Percentiles rank a stretch among this genome's conserved stretches.
Evolutionary conservation across 1,140 invertebrate species (phyloP).

Genomic region (Lasaia peninsularis): DNA sequence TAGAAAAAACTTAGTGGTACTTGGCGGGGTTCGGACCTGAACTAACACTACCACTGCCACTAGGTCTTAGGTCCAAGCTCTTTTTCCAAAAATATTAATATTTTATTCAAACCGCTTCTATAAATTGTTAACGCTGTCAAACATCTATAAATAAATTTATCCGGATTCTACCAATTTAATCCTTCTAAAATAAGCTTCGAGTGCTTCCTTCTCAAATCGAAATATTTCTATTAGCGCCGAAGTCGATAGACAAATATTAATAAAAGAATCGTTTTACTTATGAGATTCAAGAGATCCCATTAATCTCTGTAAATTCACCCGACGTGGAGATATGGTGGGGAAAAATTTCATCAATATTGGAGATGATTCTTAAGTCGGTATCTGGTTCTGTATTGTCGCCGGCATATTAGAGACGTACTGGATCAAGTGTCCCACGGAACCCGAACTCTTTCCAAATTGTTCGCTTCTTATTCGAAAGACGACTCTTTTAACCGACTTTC

Average conservation of each 20-base stretch:
- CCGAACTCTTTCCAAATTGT: background rate
- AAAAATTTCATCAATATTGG: conserved; percentile 5
- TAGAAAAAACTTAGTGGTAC: too few species aligned
- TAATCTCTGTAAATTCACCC: too few species aligned
- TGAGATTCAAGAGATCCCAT: conserved; percentile 6
- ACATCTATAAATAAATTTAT: background rate
- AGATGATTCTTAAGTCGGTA: conserved; percentile 6
- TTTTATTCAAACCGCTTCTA: too few species aligned
- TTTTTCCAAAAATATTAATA: too few species aligned
- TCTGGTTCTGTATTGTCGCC: background rate
- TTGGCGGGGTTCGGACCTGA: too few species aligned
- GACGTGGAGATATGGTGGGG: conserved; percentile 4
- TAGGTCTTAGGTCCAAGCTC: too few species aligned
- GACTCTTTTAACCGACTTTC: background rate
- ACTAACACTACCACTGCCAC: too few species aligned
- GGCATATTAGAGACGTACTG: conserved; percentile 3
- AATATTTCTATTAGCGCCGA: conserved; percentile 2
- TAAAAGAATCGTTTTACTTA: conserved; percentile 15
- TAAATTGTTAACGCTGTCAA: background rate
- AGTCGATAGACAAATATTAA: conserved; percentile 6
- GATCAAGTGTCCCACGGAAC: background rate
- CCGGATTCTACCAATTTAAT: background rate
- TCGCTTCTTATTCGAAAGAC: conserved; percentile 4
- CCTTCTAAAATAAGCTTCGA: background rate
- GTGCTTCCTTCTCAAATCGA: background rate